phyloP scores from a whole-genome alignment of 2,113 vertebrate genomes.

The Chitala chitala region DNA sequence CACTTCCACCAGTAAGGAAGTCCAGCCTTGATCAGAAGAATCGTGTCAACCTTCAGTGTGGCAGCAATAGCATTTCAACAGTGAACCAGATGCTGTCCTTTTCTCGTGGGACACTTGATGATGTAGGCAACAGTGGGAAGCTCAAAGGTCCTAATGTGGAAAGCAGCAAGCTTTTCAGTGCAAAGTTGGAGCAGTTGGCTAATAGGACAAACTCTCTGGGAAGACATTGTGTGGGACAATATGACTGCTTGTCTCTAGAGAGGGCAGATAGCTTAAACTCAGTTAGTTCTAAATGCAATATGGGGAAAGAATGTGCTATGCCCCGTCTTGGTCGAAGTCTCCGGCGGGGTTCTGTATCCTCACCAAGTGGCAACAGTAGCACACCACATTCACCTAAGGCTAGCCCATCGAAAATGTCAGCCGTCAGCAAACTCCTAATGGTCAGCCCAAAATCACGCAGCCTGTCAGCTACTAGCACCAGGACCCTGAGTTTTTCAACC shows the following conservation, averaged over 20 bases:
- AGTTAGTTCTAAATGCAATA: constrained; percentile 64
- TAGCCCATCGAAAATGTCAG: constrained; percentile 74
- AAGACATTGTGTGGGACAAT: constrained; percentile 62
- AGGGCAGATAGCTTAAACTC: constrained; percentile 73
- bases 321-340: constrained; percentile 71
- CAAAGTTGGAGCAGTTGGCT: constrained; percentile 81
- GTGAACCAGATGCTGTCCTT: constrained; percentile 53
- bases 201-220: constrained; percentile 77
- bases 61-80: constrained; percentile 43
- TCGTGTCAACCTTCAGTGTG: constrained; percentile 82
- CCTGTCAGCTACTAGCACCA: constrained; percentile 65
- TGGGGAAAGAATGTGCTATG: constrained; percentile 74
- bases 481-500: constrained; percentile 74
- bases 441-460: constrained; percentile 75
- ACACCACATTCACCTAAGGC: constrained; percentile 58
- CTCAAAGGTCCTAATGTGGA: constrained; percentile 59
- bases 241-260: constrained; percentile 71
- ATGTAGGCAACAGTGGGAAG: constrained; percentile 64
- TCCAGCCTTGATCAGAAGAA: constrained; percentile 94
- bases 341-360: constrained; percentile 66
- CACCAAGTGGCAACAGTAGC: constrained; percentile 67
- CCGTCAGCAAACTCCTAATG: constrained; percentile 62
- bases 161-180: constrained; percentile 80
- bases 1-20: constrained; percentile 82
- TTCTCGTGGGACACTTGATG: constrained; percentile 39